These are phyloP conservation scores for Chaetorhynchus papuensis DNA, from an alignment of 2,113 vertebrate species.

Conservation along the genomic window DNA sequence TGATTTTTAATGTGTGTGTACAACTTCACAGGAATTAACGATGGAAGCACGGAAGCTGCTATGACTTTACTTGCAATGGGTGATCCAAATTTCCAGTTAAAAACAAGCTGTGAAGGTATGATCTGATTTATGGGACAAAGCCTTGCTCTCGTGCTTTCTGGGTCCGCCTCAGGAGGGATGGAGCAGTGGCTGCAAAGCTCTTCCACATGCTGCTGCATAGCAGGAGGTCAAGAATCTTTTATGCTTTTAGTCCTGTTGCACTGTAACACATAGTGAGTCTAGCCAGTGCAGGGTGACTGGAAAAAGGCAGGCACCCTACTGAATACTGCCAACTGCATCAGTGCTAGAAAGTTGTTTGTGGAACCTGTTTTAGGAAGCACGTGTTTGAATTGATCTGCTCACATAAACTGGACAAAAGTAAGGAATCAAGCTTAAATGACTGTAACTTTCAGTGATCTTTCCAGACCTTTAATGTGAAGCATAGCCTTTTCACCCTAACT, in stretches of 20 bases:
- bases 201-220: background rate
- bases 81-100: conserved; percentile 71
- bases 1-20: background rate
- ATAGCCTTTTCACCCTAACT: background rate
- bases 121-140: background rate
- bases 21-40: conserved; percentile 67
- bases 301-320: background rate
- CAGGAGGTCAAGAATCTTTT: background rate
- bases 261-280: background rate
- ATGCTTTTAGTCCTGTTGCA: background rate
- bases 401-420: background rate
- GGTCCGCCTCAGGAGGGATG: background rate
- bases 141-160: background rate
- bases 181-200: background rate
- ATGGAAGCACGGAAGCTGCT: conserved; percentile 89
- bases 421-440: background rate
- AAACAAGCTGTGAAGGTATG: conserved; percentile 62
- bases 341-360: background rate
- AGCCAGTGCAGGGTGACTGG: background rate
- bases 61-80: conserved; percentile 88
- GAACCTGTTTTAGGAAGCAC: background rate
- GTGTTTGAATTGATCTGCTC: background rate
- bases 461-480: background rate
- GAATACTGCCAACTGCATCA: background rate
- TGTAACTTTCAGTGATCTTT: background rate